A percentile compares a stretch with the other conserved stretches of the same genome.
Evolutionary conservation across 2,888 invertebrate genomes (phyloP).

Genomic region (Drosophila mettleri): DNA sequence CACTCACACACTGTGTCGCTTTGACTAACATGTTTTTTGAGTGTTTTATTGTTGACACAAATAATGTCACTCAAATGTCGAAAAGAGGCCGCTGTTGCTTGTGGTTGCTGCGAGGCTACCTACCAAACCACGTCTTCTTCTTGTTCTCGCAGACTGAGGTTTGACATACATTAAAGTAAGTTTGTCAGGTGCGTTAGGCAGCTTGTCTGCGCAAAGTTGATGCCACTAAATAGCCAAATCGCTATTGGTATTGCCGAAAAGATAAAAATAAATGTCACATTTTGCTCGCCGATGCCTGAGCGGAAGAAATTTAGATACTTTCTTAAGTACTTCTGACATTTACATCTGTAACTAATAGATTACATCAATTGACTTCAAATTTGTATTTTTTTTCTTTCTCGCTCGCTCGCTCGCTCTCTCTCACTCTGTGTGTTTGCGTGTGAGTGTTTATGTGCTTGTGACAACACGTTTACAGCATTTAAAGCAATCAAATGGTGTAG

Average conservation of each 20-base stretch:
- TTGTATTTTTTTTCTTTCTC: too few species aligned
- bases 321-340: constrained; percentile 48
- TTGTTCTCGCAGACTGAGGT: constrained; percentile 55
- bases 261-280: constrained; percentile 42
- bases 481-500: constrained; percentile 6
- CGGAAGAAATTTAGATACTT: constrained; percentile 49
- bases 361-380: constrained; percentile 44
- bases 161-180: constrained; percentile 75
- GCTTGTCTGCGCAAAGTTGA: constrained; percentile 47
- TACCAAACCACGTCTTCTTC: constrained; percentile 5
- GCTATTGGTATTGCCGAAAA: constrained; percentile 43
- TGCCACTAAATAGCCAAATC: constrained; percentile 48
- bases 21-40: constrained; percentile 56
- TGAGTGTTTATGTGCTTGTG: background rate
- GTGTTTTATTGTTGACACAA: constrained; percentile 80
- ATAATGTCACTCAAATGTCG: constrained; percentile 79
- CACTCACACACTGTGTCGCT: constrained; percentile 5
- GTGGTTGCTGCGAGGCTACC: constrained; percentile 12
- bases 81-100: constrained; percentile 68
- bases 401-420: too few species aligned
- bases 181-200: constrained; percentile 68
- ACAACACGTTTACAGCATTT: constrained; percentile 22
- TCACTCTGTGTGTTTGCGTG: background rate
- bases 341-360: constrained; percentile 46
- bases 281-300: constrained; percentile 10